Evolutionary conservation across 2,797 vertebrate genomes (phyloP).

Genomic region (Thripadectes ignobilis): DNA sequence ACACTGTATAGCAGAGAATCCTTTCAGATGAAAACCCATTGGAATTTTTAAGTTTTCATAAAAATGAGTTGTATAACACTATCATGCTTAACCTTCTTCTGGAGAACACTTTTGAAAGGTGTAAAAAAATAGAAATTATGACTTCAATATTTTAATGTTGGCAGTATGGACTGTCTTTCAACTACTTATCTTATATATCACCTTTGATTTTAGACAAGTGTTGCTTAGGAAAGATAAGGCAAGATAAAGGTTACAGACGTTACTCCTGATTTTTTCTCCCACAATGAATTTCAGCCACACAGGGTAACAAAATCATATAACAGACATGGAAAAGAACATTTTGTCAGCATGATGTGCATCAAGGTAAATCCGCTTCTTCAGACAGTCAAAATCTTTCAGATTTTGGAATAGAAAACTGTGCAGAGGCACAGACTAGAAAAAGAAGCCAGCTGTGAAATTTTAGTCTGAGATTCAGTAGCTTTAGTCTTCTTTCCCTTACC

Average conservation of each 20-base stretch:
- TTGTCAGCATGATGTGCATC: not conserved
- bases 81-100: not conserved
- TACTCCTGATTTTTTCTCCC: not conserved
- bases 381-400: not conserved
- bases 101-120: not conserved
- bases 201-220: not conserved
- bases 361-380: not conserved
- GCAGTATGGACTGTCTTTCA: not conserved
- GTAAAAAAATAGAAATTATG: not conserved
- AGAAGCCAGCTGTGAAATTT: not conserved
- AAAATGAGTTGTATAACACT: not conserved
- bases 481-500: not conserved
- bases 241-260: not conserved
- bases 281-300: not conserved
- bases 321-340: not conserved
- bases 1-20: not conserved
- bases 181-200: not conserved
- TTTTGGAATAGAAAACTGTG: not conserved
- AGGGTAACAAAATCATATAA: not conserved
- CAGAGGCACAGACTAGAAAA: not conserved
- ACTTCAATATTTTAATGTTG: not conserved
- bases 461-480: not conserved
- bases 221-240: not conserved
- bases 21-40: not conserved
- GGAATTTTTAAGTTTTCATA: conserved; percentile 5